A percentile compares a stretch with the other conserved stretches of the same genome.
phyloP scores from a whole-genome alignment of 1,140 invertebrate genomes.

The Brachionus asplanchnoidis region DNA sequence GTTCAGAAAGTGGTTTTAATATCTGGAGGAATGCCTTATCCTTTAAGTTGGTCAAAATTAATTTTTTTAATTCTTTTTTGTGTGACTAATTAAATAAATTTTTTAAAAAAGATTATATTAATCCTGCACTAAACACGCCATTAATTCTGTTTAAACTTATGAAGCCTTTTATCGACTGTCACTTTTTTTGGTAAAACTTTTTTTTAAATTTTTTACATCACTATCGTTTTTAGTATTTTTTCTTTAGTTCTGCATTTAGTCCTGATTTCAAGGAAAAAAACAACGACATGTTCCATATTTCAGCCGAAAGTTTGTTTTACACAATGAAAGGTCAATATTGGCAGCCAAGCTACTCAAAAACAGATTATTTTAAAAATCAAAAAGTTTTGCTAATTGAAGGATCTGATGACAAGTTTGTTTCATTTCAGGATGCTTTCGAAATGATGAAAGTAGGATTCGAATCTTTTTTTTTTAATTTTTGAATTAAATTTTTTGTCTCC shows the following conservation, averaged over 20 bases:
- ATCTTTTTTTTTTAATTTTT: slow-evolving; percentile 33
- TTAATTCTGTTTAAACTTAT: slow-evolving; percentile 53
- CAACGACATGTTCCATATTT: slow-evolving; percentile 60
- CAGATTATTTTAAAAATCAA: slow-evolving; percentile 65
- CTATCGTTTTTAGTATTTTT: slow-evolving; percentile 39
- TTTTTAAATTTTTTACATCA: not conserved
- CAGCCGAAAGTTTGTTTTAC: slow-evolving; percentile 62
- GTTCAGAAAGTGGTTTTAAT: slow-evolving; percentile 67
- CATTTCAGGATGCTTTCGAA: slow-evolving; percentile 68
- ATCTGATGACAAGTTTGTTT: slow-evolving; percentile 65
- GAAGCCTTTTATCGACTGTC: slow-evolving; percentile 55
- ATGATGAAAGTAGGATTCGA: slow-evolving; percentile 64
- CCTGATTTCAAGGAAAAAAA: slow-evolving; percentile 43
- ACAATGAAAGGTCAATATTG: slow-evolving; percentile 65
- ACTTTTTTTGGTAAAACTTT: slow-evolving; percentile 53
- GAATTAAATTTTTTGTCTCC: not conserved
- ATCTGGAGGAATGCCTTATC: slow-evolving; percentile 68
- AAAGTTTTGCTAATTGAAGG: slow-evolving; percentile 70
- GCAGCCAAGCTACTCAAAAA: slow-evolving; percentile 65
- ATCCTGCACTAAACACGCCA: slow-evolving; percentile 51
- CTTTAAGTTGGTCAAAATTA: slow-evolving; percentile 61
- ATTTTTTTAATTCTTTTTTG: not conserved
- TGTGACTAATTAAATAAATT: not conserved
- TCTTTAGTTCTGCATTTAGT: slow-evolving; percentile 45
- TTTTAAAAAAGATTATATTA: not conserved